Evolutionary conservation across 2,113 vertebrate genomes (phyloP).

Genomic region (Protobothrops flavoviridis): DNA sequence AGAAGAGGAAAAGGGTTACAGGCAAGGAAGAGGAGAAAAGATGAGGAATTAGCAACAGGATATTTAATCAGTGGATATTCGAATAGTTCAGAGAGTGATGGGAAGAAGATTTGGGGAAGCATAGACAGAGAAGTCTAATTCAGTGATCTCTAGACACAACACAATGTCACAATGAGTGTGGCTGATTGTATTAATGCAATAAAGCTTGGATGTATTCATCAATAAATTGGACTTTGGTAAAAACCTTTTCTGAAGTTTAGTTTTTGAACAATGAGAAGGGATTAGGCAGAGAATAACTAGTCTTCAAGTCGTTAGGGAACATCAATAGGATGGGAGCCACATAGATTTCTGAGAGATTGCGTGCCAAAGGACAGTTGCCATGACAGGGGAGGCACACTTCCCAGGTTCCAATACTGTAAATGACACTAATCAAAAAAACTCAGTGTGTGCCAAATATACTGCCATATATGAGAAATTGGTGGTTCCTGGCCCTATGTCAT

Average conservation of each 20-base stretch:
- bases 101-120: constrained; percentile 50
- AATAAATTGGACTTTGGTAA: not conserved
- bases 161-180: not conserved
- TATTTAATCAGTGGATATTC: constrained; percentile 64
- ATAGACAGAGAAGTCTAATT: not conserved
- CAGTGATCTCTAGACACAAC: not conserved
- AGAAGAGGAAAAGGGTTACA: constrained; percentile 52
- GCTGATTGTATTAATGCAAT: not conserved
- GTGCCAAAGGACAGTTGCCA: not conserved
- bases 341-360: not conserved
- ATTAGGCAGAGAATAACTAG: not conserved
- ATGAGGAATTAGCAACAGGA: constrained; percentile 54
- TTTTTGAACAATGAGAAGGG: not conserved
- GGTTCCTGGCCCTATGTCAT: not conserved
- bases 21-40: constrained; percentile 20
- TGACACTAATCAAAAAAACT: not conserved
- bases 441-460: not conserved
- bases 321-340: not conserved
- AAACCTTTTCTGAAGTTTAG: not conserved
- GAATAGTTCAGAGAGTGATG: constrained; percentile 60
- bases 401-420: not conserved
- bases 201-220: not conserved
- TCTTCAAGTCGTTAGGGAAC: not conserved
- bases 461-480: not conserved
- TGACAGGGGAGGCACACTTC: not conserved